phyloP scores from a whole-genome alignment of 92 coral and sea anemone species.

The Parazoanthus swiftii region DNA sequence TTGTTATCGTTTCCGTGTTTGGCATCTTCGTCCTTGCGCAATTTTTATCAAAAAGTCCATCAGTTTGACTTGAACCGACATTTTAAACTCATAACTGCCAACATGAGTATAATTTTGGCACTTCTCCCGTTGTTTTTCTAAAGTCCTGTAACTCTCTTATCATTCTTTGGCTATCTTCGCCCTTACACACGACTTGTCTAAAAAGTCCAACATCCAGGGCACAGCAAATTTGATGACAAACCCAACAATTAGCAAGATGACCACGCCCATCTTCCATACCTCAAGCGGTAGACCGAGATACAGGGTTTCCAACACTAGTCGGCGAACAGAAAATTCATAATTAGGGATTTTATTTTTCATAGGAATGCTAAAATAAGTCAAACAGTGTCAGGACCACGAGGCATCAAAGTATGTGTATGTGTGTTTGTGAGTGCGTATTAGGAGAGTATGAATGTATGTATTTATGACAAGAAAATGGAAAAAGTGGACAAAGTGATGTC shows the following conservation, averaged over 20 bases:
- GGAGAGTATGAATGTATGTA: too few relatives aligned
- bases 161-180: background rate
- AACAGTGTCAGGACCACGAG: background rate
- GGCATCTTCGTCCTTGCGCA: too few relatives aligned
- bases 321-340: background rate
- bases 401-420: too few relatives aligned
- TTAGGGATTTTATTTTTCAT: background rate
- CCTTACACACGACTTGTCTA: slow-evolving; percentile 47
- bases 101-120: background rate
- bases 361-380: background rate
- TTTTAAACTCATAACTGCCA: too few relatives aligned
- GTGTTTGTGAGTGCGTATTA: too few relatives aligned
- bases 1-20: too few relatives aligned
- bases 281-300: slow-evolving; percentile 69
- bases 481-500: too few relatives aligned
- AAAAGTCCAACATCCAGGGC: slow-evolving; percentile 45
- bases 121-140: background rate
- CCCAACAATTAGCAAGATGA: slow-evolving; percentile 39
- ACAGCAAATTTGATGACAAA: slow-evolving; percentile 57
- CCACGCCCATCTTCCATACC: slow-evolving; percentile 72
- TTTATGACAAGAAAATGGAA: too few relatives aligned
- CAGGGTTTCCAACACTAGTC: slow-evolving; percentile 75
- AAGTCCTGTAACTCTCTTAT: background rate
- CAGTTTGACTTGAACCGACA: too few relatives aligned
- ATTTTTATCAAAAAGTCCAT: too few relatives aligned